Conservation (phyloP, 2,888 invertebrate genomes). For the Agrotis puta region DNA sequence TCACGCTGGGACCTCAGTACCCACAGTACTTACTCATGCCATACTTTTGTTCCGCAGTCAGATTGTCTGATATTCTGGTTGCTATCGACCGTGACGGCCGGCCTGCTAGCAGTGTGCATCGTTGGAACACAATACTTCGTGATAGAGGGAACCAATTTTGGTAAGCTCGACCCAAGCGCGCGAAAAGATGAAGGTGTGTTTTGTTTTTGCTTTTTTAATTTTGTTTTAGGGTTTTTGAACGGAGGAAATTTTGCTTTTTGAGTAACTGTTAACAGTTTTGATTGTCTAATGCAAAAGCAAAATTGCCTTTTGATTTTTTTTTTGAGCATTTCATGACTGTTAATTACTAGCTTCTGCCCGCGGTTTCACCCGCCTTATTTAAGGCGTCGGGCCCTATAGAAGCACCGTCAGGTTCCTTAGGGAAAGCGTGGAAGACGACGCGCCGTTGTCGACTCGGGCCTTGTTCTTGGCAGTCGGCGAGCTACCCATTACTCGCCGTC, state of each 20-base stretch:
- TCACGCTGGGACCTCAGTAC: no score
- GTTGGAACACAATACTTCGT: slow-evolving; percentile 93
- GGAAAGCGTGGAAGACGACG: no score
- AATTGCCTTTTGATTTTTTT: slow-evolving; percentile 47
- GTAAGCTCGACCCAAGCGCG: slow-evolving; percentile 86
- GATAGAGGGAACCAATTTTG: slow-evolving; percentile 92
- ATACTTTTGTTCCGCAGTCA: slow-evolving; percentile 83
- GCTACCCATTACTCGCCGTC: no score
- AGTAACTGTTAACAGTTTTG: no score
- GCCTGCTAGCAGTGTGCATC: slow-evolving; percentile 92
- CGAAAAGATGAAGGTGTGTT: slow-evolving; percentile 89
- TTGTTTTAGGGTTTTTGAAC: slow-evolving; percentile 37
- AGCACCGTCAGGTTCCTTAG: no score
- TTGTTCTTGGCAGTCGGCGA: no score
- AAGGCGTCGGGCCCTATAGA: no score
- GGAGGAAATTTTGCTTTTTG: slow-evolving; percentile 48
- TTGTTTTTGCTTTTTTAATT: slow-evolving; percentile 73
- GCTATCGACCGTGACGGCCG: slow-evolving; percentile 92
- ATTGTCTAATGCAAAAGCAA: slow-evolving; percentile 59
- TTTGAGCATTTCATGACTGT: no score
- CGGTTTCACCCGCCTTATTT: no score
- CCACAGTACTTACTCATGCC: slow-evolving; percentile 10
- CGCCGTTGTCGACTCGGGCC: no score
- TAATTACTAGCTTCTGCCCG: no score
- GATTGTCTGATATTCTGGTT: slow-evolving; percentile 92